Evolutionary conservation across 2,797 vertebrate genomes (phyloP).

Genomic region (Chelonia mydas): DNA sequence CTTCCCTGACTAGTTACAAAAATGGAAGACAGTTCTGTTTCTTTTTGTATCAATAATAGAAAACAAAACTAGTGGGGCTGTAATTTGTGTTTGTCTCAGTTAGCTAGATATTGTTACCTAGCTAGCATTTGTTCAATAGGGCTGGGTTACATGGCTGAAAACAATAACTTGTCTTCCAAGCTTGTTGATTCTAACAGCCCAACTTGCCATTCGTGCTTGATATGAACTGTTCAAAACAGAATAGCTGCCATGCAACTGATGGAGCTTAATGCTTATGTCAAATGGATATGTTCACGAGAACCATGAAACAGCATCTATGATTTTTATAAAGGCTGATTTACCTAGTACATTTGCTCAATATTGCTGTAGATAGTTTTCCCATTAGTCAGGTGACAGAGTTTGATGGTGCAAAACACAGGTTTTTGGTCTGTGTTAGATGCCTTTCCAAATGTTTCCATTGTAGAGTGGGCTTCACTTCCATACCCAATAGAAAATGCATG

Average conservation of each 20-base stretch:
- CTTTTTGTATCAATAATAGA: neutral
- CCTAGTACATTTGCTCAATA: neutral
- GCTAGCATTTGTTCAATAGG: neutral
- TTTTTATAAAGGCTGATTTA: neutral
- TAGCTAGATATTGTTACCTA: neutral
- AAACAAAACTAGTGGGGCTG: neutral
- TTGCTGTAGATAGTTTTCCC: neutral
- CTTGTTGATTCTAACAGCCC: neutral
- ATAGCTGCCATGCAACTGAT: neutral
- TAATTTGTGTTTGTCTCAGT: neutral
- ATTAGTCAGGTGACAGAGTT: neutral
- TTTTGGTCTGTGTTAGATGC: neutral
- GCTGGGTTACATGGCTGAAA: neutral
- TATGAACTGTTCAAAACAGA: neutral
- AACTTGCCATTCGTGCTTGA: neutral
- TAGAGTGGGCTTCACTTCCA: neutral
- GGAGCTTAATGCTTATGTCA: neutral
- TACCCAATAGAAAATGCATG: neutral
- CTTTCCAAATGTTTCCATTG: neutral
- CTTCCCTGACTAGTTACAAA: neutral
- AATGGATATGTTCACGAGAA: neutral
- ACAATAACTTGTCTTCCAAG: neutral
- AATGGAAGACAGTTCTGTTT: fast-evolving
- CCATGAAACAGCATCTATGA: neutral
- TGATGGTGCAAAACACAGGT: neutral